phyloP scores from a whole-genome alignment of 2,888 invertebrate species.

The Cephus rjabovi region DNA sequence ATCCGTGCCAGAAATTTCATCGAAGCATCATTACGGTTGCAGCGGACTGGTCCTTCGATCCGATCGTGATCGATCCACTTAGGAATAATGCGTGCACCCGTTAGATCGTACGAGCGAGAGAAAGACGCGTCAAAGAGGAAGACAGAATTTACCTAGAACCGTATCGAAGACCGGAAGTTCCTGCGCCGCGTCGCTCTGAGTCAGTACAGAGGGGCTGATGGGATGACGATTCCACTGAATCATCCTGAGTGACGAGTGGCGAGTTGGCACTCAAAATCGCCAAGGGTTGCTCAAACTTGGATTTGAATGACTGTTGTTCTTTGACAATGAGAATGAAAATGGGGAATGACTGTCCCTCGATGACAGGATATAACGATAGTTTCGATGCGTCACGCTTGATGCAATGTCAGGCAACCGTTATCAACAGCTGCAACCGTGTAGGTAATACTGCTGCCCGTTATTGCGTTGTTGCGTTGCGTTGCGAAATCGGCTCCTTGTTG shows the following conservation, averaged over 20 bases:
- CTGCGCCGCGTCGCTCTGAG: background rate
- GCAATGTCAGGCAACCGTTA: slow-evolving; percentile 5
- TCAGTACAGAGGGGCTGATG: background rate
- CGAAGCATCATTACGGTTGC: background rate
- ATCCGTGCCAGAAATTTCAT: background rate
- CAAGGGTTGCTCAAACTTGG: background rate
- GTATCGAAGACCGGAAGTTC: background rate
- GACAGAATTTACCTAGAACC: background rate
- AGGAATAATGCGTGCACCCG: too few species aligned
- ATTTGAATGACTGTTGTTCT: background rate
- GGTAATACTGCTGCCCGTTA: background rate
- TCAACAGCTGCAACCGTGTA: background rate
- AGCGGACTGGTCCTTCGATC: background rate
- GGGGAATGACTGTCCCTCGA: background rate
- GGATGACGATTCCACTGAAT: background rate
- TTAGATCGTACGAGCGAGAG: too few species aligned
- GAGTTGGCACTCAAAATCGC: background rate
- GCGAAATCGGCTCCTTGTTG: background rate
- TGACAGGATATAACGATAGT: background rate
- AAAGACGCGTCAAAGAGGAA: background rate
- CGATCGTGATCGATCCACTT: background rate
- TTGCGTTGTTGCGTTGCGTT: background rate
- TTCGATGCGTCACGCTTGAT: background rate
- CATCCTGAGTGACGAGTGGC: background rate
- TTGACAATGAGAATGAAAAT: background rate